These are phyloP conservation scores for Aporophyla nigra DNA, from an alignment of 2,888 invertebrate species.

Conservation along the genomic window DNA sequence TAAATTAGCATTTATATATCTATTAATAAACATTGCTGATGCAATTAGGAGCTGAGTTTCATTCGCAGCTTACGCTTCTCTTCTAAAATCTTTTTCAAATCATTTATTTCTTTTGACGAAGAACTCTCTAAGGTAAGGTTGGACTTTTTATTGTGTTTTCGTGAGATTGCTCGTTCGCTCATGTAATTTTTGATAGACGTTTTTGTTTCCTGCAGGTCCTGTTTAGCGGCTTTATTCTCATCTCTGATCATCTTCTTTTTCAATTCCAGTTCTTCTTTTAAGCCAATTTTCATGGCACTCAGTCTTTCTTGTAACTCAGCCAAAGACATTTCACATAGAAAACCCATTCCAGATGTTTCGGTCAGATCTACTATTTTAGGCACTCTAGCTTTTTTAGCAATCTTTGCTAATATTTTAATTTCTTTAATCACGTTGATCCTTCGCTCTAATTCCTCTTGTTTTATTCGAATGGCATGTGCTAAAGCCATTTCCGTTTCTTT, in stretches of 20 bases:
- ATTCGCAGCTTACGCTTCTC: conserved; percentile 86
- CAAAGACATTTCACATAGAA: conserved; percentile 92
- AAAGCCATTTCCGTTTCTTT: conserved; percentile 78
- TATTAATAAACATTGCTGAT: conserved; percentile 35
- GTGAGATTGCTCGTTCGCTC: conserved; percentile 76
- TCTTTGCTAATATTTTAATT: conserved; percentile 86
- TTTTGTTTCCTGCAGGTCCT: conserved; percentile 87
- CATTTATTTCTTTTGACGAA: conserved; percentile 84
- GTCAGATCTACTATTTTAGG: conserved; percentile 91
- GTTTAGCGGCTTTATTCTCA: conserved; percentile 84
- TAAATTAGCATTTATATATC: conserved; percentile 55
- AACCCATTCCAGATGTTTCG: conserved; percentile 90
- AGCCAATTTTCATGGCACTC: conserved; percentile 84
- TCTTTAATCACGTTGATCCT: conserved; percentile 88
- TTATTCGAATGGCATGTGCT: conserved; percentile 82
- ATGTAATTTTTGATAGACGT: conserved; percentile 82
- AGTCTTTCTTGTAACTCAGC: conserved; percentile 91
- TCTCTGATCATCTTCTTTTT: conserved; percentile 86
- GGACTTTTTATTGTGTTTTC: conserved; percentile 77
- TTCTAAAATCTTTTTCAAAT: conserved; percentile 87
- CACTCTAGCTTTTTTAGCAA: conserved; percentile 88
- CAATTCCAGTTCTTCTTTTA: conserved; percentile 89
- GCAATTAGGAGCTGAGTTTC: conserved; percentile 53
- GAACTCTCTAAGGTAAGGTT: conserved; percentile 63
- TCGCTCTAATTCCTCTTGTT: conserved; percentile 88